phyloP scores from a whole-genome alignment of 2,888 invertebrate genomes.

The Acheta domesticus region DNA sequence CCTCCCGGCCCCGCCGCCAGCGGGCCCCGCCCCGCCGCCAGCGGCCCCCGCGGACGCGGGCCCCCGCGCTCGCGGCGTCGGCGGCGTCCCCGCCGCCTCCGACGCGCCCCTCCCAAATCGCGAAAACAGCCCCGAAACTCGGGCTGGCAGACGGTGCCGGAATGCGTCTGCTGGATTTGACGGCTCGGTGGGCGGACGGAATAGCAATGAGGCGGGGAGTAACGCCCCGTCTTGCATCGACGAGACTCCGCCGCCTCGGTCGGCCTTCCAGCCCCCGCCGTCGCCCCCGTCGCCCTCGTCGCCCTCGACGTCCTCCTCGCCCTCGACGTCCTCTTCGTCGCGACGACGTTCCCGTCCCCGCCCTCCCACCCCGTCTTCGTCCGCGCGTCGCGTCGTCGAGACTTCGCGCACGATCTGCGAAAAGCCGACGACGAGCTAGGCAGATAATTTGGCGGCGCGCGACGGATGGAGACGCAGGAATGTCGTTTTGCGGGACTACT shows the following conservation, averaged over 20 bases:
- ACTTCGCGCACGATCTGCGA: conserved; percentile 3
- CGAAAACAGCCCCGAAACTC: conserved; percentile 7
- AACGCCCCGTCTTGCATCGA: neutral
- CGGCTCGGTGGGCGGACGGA: neutral
- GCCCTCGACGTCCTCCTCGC: too few relatives aligned
- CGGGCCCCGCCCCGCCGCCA: neutral
- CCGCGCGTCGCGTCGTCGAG: too few relatives aligned
- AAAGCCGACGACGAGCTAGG: neutral
- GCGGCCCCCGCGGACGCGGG: neutral
- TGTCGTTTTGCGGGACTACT: neutral
- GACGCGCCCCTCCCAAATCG: neutral
- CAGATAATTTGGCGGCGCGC: neutral
- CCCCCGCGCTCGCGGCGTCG: neutral
- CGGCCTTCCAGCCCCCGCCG: too few relatives aligned
- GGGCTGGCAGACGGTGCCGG: neutral
- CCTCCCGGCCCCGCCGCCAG: neutral
- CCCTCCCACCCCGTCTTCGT: too few relatives aligned
- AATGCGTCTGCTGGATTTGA: conserved; percentile 18
- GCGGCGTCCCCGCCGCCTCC: neutral
- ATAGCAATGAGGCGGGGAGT: conserved; percentile 9
- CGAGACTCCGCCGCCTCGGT: neutral
- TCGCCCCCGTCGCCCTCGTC: too few relatives aligned
- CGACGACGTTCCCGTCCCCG: too few relatives aligned
- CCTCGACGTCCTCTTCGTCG: too few relatives aligned
- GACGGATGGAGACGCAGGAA: neutral